Percentiles rank a stretch among this genome's conserved stretches.
These are phyloP conservation scores for Drosophila siamana DNA, from an alignment of 2,888 invertebrate species.

Conservation along the genomic window DNA sequence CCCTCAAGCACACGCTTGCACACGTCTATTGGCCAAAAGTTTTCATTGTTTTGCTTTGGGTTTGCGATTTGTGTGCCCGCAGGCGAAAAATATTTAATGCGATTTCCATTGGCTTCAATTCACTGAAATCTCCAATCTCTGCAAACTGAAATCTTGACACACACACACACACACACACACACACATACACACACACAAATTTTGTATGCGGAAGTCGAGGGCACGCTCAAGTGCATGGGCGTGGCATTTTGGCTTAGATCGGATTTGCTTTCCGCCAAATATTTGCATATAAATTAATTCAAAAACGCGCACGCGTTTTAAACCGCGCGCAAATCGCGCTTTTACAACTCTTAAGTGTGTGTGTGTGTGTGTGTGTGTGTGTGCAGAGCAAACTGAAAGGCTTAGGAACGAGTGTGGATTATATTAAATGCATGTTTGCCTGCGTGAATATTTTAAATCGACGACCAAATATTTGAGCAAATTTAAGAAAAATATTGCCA, in stretches of 20 bases:
- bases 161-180: conserved; percentile 15
- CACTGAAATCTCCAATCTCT: conserved; percentile 30
- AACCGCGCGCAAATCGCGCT: conserved; percentile 50
- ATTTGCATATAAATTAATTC: conserved; percentile 70
- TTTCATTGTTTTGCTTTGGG: conserved; percentile 56
- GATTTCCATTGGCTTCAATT: conserved; percentile 70
- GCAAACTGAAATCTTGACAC: conserved; percentile 32
- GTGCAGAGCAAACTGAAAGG: conserved; percentile 8
- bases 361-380: background rate
- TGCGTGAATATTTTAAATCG: conserved; percentile 1
- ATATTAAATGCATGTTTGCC: conserved; percentile 2
- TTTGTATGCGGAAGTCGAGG: conserved; percentile 5
- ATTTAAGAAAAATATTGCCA: background rate
- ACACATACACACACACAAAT: background rate
- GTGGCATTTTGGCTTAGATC: conserved; percentile 43
- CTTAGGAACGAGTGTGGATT: conserved; percentile 4
- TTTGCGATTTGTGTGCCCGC: conserved; percentile 48
- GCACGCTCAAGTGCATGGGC: conserved; percentile 45
- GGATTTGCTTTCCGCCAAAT: conserved; percentile 53
- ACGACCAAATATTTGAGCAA: background rate
- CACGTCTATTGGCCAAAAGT: conserved; percentile 20
- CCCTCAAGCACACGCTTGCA: background rate
- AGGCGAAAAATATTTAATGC: conserved; percentile 69
- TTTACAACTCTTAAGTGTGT: conserved; percentile 4
- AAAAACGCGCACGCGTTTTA: conserved; percentile 42